A percentile compares a stretch with the other conserved stretches of the same genome.
Conservation (phyloP, 2,797 vertebrate genomes). For the Florisuga fusca region DNA sequence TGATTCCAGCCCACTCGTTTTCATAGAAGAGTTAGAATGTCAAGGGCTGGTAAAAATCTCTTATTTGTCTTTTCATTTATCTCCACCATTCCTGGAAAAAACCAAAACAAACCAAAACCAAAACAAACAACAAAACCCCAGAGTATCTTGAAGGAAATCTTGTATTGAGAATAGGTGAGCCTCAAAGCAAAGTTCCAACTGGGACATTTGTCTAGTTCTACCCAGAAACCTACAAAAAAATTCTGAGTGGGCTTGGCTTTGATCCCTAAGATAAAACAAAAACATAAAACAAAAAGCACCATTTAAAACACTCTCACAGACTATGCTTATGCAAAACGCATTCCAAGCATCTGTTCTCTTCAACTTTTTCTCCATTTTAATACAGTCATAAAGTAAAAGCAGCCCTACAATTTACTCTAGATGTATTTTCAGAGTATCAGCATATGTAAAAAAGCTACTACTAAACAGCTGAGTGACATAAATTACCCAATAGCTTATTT, state of each 20-base stretch:
- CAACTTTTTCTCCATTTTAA: slow-evolving; percentile 25
- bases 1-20: slow-evolving; percentile 45
- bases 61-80: slow-evolving; percentile 43
- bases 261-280: slow-evolving; percentile 16
- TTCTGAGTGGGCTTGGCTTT: not conserved
- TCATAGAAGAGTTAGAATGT: slow-evolving; percentile 57
- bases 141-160: not conserved
- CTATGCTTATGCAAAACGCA: not conserved
- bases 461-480: not conserved
- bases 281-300: slow-evolving; percentile 23
- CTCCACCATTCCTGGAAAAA: not conserved
- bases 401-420: slow-evolving; percentile 39
- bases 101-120: no score
- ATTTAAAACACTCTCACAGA: slow-evolving; percentile 15
- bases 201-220: not conserved
- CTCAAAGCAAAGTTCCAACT: not conserved
- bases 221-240: not conserved
- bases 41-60: slow-evolving; percentile 12
- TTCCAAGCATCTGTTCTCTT: slow-evolving; percentile 57
- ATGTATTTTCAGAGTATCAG: not conserved
- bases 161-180: not conserved
- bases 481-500: not conserved
- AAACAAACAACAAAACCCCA: no score
- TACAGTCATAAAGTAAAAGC: slow-evolving; percentile 6
- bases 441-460: slow-evolving; percentile 42